A percentile compares a stretch with the other conserved stretches of the same genome.
Conservation (phyloP, 2,888 invertebrate genomes). For the Xylophagus ater region DNA sequence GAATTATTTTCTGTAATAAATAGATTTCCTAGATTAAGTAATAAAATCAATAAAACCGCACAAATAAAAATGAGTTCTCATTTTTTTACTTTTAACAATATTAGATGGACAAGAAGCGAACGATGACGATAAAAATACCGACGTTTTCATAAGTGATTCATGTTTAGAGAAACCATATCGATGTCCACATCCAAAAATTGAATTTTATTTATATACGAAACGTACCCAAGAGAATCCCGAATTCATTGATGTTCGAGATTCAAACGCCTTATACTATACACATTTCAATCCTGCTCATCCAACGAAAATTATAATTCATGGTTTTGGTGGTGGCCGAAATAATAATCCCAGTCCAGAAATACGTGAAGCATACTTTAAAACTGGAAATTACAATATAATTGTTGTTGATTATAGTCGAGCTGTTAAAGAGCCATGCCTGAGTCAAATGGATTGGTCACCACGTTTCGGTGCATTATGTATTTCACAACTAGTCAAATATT, state of each 20-base stretch:
- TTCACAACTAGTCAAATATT: constrained; percentile 66
- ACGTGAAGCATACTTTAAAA: constrained; percentile 68
- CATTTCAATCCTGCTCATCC: constrained; percentile 67
- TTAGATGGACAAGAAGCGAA: too few relatives aligned
- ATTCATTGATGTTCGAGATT: constrained; percentile 55
- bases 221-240: constrained; percentile 65
- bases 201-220: constrained; percentile 72
- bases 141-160: constrained; percentile 67
- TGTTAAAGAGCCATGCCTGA: constrained; percentile 72
- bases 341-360: constrained; percentile 75
- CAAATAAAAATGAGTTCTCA: too few relatives aligned
- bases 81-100: too few relatives aligned
- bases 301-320: constrained; percentile 82
- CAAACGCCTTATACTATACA: constrained; percentile 59
- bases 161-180: constrained; percentile 69
- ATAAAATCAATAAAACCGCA: too few relatives aligned
- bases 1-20: too few relatives aligned
- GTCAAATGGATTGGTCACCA: constrained; percentile 60
- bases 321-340: constrained; percentile 77
- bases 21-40: too few relatives aligned
- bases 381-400: constrained; percentile 73
- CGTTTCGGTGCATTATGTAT: constrained; percentile 61
- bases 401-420: constrained; percentile 75
- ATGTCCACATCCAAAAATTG: constrained; percentile 74
- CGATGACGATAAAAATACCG: constrained; percentile 39